Base-by-base conservation (phyloP, 2,888 invertebrate genomes). In the Drosophila cognata region DNA sequence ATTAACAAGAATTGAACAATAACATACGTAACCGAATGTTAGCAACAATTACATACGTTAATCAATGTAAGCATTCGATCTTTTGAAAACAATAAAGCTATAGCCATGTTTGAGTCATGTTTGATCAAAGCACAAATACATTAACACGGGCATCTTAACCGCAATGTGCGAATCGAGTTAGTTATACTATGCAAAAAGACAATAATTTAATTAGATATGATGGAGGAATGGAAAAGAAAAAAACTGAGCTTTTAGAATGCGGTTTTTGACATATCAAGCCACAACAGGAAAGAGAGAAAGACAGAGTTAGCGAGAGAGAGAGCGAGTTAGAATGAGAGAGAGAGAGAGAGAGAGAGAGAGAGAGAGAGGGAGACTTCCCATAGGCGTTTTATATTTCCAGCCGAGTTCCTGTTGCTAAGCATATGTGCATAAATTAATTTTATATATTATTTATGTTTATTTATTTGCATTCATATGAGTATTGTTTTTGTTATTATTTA, bases 371-470 rank as follows among this genome's bases (percentile, higher is more conserved):
- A 28, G 36, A 21, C 0, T 25, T 35, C 31, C 57, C 41, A 59
- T 58, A 62, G 61, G 70, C 71, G 56, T 61, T 64, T 71, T 38
- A 55, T 64, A n/a, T 59, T 66, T 69, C 58, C 57, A 50, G 71
- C 57, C 65, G 59, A 85, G 77, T 85, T 85, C 90, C 85, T 90
- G 88, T 72, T 89, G 48, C 51, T 74, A 75, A 75, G 18, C 70
- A 71, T 73, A 82, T 88, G 76, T 79, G 86, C 77, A 79, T 88
- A 79, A 85, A 81, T 59, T 28, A 64, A 62, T 33, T 53, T 25
- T 43, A 16, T 43, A 55, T 33, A 31, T 71, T 62, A 51, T 70
- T 70, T 63, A 63, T 63, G 62, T 51, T 50, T 52, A 18, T 56
- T 68, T 10, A 77, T 83, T 84, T 81, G 73, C 63, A 75, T 74